A percentile compares a stretch with the other conserved stretches of the same genome.
phyloP scores from a whole-genome alignment of 2,113 vertebrate genomes.

The Mesocricetus auratus region DNA sequence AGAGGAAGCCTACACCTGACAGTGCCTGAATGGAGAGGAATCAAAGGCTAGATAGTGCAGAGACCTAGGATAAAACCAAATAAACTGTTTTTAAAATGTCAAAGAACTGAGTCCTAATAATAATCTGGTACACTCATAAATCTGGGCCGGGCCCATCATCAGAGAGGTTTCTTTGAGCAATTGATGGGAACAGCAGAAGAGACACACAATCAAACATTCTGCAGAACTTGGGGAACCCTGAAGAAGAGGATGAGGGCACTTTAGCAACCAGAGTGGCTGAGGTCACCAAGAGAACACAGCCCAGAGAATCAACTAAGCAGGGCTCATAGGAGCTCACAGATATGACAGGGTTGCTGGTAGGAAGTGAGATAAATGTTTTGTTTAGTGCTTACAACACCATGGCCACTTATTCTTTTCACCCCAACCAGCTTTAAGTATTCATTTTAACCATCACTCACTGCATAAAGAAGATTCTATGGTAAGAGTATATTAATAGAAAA shows the following conservation, averaged over 20 bases:
- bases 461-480: neutral
- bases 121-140: neutral
- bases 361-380: neutral
- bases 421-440: neutral
- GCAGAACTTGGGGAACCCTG: neutral
- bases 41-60: neutral
- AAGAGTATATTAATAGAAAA: slow-evolving; percentile 17
- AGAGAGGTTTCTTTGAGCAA: neutral
- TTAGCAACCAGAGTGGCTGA: neutral
- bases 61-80: neutral
- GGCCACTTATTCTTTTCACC: neutral
- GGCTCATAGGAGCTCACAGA: neutral
- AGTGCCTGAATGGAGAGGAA: neutral
- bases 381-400: neutral
- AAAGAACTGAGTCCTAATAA: neutral
- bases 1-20: neutral
- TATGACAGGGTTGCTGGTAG: neutral
- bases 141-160: neutral
- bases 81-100: neutral
- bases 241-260: neutral
- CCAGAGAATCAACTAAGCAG: neutral
- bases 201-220: neutral
- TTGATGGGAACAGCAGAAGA: neutral
- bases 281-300: neutral
- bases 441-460: too few relatives aligned